Evolutionary conservation across 2,888 invertebrate species (phyloP).

Genomic region (Catocala sponsa): DNA sequence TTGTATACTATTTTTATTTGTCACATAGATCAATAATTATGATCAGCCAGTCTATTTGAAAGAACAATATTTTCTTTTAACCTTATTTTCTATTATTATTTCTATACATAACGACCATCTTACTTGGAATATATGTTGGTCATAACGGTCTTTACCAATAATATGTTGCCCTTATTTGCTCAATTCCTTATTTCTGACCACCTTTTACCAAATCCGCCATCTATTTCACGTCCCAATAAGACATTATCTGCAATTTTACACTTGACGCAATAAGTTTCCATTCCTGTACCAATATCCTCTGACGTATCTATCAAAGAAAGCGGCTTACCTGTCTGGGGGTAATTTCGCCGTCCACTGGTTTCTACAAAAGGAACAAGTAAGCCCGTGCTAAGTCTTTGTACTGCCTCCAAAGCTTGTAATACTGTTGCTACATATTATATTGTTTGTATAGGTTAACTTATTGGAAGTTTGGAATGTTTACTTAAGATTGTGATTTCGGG

Average conservation of each 20-base stretch:
- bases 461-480: constrained; percentile 29
- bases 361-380: constrained; percentile 73
- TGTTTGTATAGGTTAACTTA: constrained; percentile 43
- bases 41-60: too few species aligned
- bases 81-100: too few species aligned
- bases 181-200: constrained; percentile 3
- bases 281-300: constrained; percentile 50
- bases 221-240: constrained; percentile 18
- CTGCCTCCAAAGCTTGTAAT: constrained; percentile 60
- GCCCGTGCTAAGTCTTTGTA: constrained; percentile 75
- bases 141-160: background rate
- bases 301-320: constrained; percentile 78
- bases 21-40: too few species aligned
- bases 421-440: constrained; percentile 37
- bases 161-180: background rate
- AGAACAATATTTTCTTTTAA: too few species aligned
- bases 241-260: constrained; percentile 46
- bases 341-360: constrained; percentile 86
- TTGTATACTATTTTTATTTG: too few species aligned
- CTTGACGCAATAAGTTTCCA: constrained; percentile 42
- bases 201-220: constrained; percentile 7
- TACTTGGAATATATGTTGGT: too few species aligned
- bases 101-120: too few species aligned
- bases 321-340: constrained; percentile 83
- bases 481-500: constrained; percentile 17